Conservation (phyloP, 2,888 invertebrate genomes). For the Aplocera efformata region DNA sequence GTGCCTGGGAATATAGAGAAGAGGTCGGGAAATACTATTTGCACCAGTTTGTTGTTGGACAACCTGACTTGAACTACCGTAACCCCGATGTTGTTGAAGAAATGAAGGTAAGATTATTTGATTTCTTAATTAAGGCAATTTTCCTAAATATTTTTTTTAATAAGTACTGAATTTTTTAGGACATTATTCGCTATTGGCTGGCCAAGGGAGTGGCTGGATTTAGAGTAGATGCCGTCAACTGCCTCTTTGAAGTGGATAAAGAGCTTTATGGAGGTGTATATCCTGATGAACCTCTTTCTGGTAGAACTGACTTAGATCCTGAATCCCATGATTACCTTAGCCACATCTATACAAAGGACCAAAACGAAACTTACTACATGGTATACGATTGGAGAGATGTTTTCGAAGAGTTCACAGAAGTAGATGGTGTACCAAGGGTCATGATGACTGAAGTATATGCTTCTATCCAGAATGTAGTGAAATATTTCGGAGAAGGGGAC, state of each 20-base stretch:
- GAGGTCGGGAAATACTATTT: slow-evolving; percentile 85
- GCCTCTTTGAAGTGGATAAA: slow-evolving; percentile 81
- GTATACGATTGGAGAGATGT: slow-evolving; percentile 83
- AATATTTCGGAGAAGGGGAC: slow-evolving; percentile 82
- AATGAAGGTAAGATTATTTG: slow-evolving; percentile 61
- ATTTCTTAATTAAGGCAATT: neutral
- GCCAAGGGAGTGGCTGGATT: slow-evolving; percentile 92
- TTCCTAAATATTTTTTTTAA: too few relatives aligned
- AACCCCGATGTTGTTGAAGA: slow-evolving; percentile 83
- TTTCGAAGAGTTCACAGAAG: slow-evolving; percentile 78
- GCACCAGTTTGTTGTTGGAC: slow-evolving; percentile 85
- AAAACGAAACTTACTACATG: slow-evolving; percentile 81
- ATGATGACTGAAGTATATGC: slow-evolving; percentile 91
- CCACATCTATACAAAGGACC: slow-evolving; percentile 83
- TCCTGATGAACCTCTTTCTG: slow-evolving; percentile 79
- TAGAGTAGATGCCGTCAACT: slow-evolving; percentile 88
- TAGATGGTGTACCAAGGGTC: slow-evolving; percentile 74
- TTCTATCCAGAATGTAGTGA: slow-evolving; percentile 78
- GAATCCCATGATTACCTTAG: slow-evolving; percentile 77
- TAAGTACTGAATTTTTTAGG: slow-evolving; percentile 52
- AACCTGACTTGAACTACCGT: slow-evolving; percentile 88
- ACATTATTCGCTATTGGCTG: slow-evolving; percentile 89
- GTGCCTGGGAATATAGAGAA: slow-evolving; percentile 87
- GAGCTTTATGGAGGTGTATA: slow-evolving; percentile 63
- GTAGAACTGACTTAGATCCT: slow-evolving; percentile 58